Conservation (phyloP, 2,113 vertebrate genomes). For the Rana temporaria region DNA sequence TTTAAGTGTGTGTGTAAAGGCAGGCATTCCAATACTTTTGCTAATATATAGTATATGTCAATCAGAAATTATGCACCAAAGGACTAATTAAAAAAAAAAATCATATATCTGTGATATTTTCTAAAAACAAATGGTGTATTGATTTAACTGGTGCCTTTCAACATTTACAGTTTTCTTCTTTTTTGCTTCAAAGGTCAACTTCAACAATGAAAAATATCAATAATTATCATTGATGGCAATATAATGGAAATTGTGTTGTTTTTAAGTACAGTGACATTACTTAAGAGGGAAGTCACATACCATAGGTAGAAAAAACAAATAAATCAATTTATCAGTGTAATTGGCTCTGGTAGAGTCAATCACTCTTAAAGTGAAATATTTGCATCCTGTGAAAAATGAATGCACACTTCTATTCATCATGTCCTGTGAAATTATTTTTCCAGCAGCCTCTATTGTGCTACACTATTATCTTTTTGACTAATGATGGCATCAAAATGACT, state of each 20-base stretch:
- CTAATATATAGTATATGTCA: too few relatives aligned
- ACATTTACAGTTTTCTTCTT: slow-evolving; percentile 20
- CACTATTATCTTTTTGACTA: slow-evolving; percentile 50
- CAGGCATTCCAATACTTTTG: too few relatives aligned
- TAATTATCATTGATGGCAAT: slow-evolving; percentile 5
- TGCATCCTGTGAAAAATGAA: slow-evolving; percentile 45
- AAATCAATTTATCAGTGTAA: slow-evolving; percentile 47
- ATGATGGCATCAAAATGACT: slow-evolving; percentile 34
- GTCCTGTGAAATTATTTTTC: slow-evolving; percentile 44
- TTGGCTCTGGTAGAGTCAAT: slow-evolving; percentile 44
- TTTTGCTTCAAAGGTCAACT: slow-evolving; percentile 21
- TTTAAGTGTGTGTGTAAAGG: too few relatives aligned
- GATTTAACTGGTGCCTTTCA: slow-evolving; percentile 3
- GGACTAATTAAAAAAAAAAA: not conserved
- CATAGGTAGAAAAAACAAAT: slow-evolving; percentile 40
- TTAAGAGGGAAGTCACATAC: slow-evolving; percentile 26
- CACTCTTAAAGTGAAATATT: slow-evolving; percentile 53
- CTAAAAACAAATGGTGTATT: slow-evolving; percentile 14
- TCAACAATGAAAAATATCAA: slow-evolving; percentile 24
- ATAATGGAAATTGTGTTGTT: not conserved
- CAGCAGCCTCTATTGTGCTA: slow-evolving; percentile 23
- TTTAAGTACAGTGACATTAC: slow-evolving; percentile 33
- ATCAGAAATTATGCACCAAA: not conserved
- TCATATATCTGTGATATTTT: not conserved
- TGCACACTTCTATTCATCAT: slow-evolving; percentile 36